Conservation (phyloP, 2,113 vertebrate species). For the Pogona vitticeps region DNA sequence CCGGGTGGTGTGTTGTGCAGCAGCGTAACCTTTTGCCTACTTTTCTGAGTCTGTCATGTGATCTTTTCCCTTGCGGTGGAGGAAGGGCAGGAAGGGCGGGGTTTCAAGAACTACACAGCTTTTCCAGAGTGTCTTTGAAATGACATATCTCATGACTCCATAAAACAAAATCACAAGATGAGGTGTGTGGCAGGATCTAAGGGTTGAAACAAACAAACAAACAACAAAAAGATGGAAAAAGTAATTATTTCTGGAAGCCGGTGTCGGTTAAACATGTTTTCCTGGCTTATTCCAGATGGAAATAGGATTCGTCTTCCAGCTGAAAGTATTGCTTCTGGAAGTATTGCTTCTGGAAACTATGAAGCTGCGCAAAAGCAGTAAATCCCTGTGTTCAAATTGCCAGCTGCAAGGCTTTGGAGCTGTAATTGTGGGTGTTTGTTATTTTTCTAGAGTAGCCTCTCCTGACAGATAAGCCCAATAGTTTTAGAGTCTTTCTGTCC, state of each 20-base stretch:
- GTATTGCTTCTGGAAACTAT: not conserved
- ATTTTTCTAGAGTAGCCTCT: not conserved
- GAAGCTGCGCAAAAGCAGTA: not conserved
- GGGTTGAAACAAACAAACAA: no score
- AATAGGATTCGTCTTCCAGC: no score
- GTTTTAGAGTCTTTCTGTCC: not conserved
- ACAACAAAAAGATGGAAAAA: accelerated
- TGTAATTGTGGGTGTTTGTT: not conserved
- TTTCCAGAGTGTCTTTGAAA: conserved; percentile 3
- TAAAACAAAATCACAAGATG: not conserved
- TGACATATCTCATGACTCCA: not conserved
- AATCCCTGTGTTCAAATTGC: no score
- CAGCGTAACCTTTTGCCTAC: conserved; percentile 77
- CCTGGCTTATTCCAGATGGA: accelerated
- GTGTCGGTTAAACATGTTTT: not conserved
- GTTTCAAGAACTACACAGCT: conserved; percentile 19
- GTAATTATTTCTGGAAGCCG: accelerated
- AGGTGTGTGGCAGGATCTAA: not conserved
- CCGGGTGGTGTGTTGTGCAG: conserved; percentile 33
- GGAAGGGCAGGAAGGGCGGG: conserved; percentile 43
- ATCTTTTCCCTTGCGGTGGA: conserved; percentile 15
- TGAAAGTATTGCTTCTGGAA: not conserved
- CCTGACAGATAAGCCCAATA: not conserved
- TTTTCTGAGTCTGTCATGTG: conserved; percentile 73
- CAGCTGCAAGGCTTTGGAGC: not conserved